These are phyloP conservation scores for Peromyscus melanophrys DNA, from an alignment of 2,797 vertebrate genomes.

Conservation along the genomic window DNA sequence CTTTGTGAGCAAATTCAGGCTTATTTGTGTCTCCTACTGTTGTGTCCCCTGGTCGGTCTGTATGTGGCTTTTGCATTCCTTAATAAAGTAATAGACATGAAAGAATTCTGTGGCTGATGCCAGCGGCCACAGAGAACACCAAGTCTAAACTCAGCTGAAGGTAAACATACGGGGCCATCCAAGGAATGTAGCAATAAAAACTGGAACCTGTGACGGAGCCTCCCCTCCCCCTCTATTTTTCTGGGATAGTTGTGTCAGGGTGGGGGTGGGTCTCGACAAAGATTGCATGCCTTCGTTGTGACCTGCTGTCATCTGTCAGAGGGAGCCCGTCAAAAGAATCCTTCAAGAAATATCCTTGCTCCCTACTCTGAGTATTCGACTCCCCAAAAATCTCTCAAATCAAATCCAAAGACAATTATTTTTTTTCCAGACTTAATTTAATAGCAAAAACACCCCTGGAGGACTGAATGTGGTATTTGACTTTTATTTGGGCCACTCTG, in stretches of 20 bases:
- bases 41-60: slow-evolving; percentile 90
- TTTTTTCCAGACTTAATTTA: slow-evolving; percentile 87
- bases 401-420: slow-evolving; percentile 85
- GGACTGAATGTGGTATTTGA: slow-evolving; percentile 83
- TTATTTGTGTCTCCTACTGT: slow-evolving; percentile 89
- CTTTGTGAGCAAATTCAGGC: slow-evolving; percentile 85
- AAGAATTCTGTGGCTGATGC: slow-evolving; percentile 92
- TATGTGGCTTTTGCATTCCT: slow-evolving; percentile 91
- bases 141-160: slow-evolving; percentile 91
- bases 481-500: slow-evolving; percentile 79
- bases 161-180: slow-evolving; percentile 92
- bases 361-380: slow-evolving; percentile 68
- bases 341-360: slow-evolving; percentile 71
- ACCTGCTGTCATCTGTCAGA: slow-evolving; percentile 76
- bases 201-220: slow-evolving; percentile 88
- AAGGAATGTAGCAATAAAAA: slow-evolving; percentile 91
- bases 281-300: slow-evolving; percentile 77
- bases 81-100: slow-evolving; percentile 93
- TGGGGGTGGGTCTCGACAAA: slow-evolving; percentile 70
- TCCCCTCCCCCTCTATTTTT: slow-evolving; percentile 85
- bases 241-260: slow-evolving; percentile 81
- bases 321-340: slow-evolving; percentile 78
- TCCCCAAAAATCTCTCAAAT: slow-evolving; percentile 81
- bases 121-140: slow-evolving; percentile 93
- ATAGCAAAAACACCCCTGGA: slow-evolving; percentile 83